Conservation (phyloP, 2,888 invertebrate species). For the Standfussiana lucernea region DNA sequence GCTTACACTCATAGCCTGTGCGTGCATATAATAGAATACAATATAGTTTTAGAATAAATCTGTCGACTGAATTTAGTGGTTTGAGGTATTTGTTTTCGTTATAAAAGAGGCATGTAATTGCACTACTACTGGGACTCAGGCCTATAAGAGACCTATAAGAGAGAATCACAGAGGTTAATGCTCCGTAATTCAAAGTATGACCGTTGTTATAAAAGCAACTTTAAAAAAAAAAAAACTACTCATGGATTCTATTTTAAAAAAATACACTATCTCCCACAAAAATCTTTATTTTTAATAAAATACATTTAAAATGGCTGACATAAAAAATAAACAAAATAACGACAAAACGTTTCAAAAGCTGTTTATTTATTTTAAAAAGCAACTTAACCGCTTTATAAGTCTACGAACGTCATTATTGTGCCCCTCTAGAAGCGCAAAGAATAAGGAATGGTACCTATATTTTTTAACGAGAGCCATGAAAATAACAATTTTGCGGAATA, state of each 20-base stretch:
- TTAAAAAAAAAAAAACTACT: background rate
- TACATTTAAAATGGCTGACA: background rate
- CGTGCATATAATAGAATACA: constrained; percentile 4
- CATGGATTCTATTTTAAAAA: too few species aligned
- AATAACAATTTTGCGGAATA: constrained; percentile 88
- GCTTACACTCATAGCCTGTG: background rate
- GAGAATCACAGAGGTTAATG: background rate
- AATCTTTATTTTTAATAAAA: background rate
- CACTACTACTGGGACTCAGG: background rate
- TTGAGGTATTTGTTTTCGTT: background rate
- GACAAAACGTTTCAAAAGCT: constrained; percentile 74
- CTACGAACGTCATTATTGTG: constrained; percentile 81
- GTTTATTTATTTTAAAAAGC: constrained; percentile 84
- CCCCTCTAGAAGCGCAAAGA: constrained; percentile 72
- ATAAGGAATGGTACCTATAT: constrained; percentile 78
- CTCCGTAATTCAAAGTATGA: background rate
- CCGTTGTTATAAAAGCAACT: too few species aligned
- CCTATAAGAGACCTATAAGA: background rate
- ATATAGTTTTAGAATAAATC: constrained; percentile 22
- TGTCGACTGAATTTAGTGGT: background rate
- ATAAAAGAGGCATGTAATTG: background rate
- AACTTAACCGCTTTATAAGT: constrained; percentile 83
- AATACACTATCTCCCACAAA: background rate
- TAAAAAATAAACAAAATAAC: constrained; percentile 54
- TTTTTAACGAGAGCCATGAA: constrained; percentile 80